Base-by-base conservation (phyloP, 2,888 invertebrate genomes). In the Caenorhabditis sp. region DNA sequence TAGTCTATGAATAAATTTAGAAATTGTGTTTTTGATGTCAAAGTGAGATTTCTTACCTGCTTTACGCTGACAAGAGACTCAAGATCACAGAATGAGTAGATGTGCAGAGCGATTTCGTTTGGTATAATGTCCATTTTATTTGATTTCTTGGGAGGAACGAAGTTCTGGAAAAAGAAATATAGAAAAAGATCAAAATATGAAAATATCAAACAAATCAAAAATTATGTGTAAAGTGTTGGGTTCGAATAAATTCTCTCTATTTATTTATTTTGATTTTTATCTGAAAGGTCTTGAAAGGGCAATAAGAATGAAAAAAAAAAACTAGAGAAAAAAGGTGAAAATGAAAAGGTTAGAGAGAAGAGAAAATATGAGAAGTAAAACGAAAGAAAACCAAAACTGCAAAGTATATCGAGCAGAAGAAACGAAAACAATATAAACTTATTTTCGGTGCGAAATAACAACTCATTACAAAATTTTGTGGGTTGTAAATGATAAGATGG, bases 1-100 rank as follows among this genome's bases (percentile, higher is more conserved):
- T 10, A 49, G 27, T 54, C 62, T 61, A 50, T 38, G 49, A 62
- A 50, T n/a, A n/a, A n/a, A n/a, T n/a, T n/a, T n/a, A n/a, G n/a
- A n/a, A n/a, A n/a, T n/a, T n/a, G 5, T 31, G 31, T 31, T 31
- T 4, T 31, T 31, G n/a, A n/a, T n/a, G 20, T 20, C 23, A 53
- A 21, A 21, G 53, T 20, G 5, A 21, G 4, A 21, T 53, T 20
- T 23, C 53, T 23, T 21, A 56, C 56, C 56, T 26, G 25, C 14
- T 23, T 25, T 10, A 56, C 1, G 25, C 23, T 56, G 26, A 56
- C 17, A 26, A 56, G 27, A 23, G 56, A 23, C 2, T n/a, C 10
- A 7, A 36, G 5, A 58, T 58, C 21, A 58, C 57, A 58, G 17
- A 20, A 21, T 36, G 17, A 3, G 7, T 36, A 58, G 20, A 58